Conservation (phyloP, 2,888 invertebrate species). For the Ganaspis brasiliensis region DNA sequence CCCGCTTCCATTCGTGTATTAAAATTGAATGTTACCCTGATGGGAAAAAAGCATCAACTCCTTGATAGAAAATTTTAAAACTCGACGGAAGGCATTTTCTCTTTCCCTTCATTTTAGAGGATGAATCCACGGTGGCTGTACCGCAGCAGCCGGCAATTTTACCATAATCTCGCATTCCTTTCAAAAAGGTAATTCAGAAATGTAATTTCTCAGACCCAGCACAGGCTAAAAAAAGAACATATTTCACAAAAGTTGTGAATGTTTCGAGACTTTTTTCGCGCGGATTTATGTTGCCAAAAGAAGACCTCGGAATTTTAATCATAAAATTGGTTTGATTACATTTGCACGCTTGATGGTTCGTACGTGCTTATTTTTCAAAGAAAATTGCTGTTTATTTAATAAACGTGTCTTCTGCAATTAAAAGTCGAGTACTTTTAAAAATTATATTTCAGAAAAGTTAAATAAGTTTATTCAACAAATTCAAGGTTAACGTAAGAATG, state of each 20-base stretch:
- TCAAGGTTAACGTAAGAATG: background rate
- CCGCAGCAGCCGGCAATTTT: conserved; percentile 31
- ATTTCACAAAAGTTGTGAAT: conserved; percentile 24
- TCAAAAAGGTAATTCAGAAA: conserved; percentile 32
- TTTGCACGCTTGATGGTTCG: too few species aligned
- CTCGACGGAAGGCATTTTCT: background rate
- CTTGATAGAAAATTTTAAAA: conserved; percentile 15
- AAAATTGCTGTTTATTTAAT: too few species aligned
- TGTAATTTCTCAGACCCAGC: conserved; percentile 22
- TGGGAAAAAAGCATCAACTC: background rate
- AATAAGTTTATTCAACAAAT: too few species aligned
- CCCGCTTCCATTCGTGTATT: background rate
- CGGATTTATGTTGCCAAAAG: background rate
- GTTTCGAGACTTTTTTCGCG: background rate
- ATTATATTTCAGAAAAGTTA: too few species aligned
- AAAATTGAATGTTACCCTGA: background rate
- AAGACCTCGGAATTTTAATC: background rate
- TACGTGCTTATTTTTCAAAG: background rate
- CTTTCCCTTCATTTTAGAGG: conserved; percentile 21
- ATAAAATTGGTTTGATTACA: background rate
- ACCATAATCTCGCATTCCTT: conserved; percentile 33
- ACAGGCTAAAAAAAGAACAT: background rate
- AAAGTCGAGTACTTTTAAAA: too few species aligned
- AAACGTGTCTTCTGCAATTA: too few species aligned
- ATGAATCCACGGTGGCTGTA: conserved; percentile 13